Evolutionary conservation across 2,113 vertebrate species (phyloP), one percentile per base, ranked within the genome.

Genomic region (Sinocyclocheilus grahami): DNA sequence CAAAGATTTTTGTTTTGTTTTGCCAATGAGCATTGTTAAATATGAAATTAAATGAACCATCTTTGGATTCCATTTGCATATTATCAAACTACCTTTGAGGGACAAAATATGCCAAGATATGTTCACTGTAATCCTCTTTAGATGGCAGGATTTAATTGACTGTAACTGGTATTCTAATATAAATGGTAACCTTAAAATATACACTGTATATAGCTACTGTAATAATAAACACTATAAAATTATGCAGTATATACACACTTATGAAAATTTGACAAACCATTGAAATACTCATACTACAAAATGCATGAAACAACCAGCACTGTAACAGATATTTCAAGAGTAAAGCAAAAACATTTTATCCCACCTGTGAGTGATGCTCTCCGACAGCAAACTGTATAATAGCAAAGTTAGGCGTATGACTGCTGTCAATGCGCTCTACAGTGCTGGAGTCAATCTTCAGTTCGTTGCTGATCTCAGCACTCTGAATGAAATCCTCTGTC

Each of bases 401-500:
- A 0, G 97, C 98, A 8, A 96, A 95, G 90, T 98, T 96, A 0
- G 96, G 94, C 80, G 93, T 94, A 93, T 95, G 97, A 95, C 96
- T 96, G 85, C 96, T 96, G 71, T 97, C 97, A 0, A 99, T 97
- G 88, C 98, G 95, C 94, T 99, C 98, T 92, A 99, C 98, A 0
- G 98, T 99, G 95, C 97, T 99, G 51, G 98, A 98, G 95, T 99
- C 98, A 74, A 99, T 99, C 94, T 98, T 99, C 92, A 99, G 96
- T 90, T 99, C 98, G 0, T 90, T 97, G 95, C 98, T 99, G 74
- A 99, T 98, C 92, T 99, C 98, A 0, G 98, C 98, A 0, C 98
- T 99, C 95, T 99, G 98, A 86, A 99, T 98, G 95, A 99, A 99
- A 94, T 99, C 98, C 90, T 99, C 98, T 0, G 97, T 99, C 93